Base-by-base conservation (phyloP, 2,888 invertebrate genomes). In the Cryptocephalus moraei region DNA sequence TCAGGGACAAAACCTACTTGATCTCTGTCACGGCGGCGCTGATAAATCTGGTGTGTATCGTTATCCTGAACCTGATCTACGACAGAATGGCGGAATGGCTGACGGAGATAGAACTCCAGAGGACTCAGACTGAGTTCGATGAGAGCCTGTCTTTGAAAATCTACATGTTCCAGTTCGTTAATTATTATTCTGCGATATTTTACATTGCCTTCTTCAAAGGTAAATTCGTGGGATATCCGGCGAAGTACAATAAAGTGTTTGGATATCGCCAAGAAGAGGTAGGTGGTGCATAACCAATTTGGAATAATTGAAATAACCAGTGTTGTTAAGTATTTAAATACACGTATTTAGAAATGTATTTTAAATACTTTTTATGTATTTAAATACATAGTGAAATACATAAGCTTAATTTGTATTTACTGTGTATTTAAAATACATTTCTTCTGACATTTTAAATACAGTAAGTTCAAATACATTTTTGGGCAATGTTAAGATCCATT, bases 171-270 rank as follows among this genome's bases (percentile, higher is more conserved):
- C 89, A 91, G 72, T 91, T 91, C 69, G 84, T 91, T 57, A 92
- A 92, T 71, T 91, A 86, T 68, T 92, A 91, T 68, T 83, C 88
- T 2, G 88, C 87, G 14, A 82, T 91, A 52, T 87, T 91, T 73
- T 92, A 91, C 66, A 87, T 91, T 51, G 84, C 83, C 10, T 85
- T 85, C 62, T 69, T 85, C 47, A 84, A 85, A 63, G 84, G 82
- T 33, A 86, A 88, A 65, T 85, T 88, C 62, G 79, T 86, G 32
- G 88, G 88, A 1, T 81, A 84, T 68, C 89, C 89, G 1, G 78
- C 80, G 9, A 80, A 84, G 55, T 88, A 88, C 62, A 86, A 84
- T 61, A 78, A 79, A 44, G 75, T 88, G 43, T 79, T 86, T 59
- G 78, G 78, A 11, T 81, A 75, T 47, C 72, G 84, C 12, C 84